Evolutionary conservation across 2,113 vertebrate species (phyloP).

Genomic region (Cryptomyrus ogoouensis): DNA sequence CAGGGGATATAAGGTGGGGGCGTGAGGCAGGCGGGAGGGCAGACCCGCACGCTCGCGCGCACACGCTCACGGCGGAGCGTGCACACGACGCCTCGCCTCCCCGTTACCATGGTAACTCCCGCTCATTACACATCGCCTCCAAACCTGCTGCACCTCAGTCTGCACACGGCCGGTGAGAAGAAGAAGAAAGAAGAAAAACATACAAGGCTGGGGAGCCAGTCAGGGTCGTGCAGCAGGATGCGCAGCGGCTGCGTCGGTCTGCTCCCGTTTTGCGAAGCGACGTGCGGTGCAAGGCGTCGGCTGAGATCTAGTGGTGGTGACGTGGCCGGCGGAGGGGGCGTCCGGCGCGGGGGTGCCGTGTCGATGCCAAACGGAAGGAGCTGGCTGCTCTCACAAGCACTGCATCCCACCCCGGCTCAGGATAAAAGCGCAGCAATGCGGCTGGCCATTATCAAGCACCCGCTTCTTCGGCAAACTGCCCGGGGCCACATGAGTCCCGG

Average conservation of each 20-base stretch:
- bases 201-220: background rate
- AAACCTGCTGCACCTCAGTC: background rate
- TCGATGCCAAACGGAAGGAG: background rate
- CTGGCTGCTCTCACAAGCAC: background rate
- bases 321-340: background rate
- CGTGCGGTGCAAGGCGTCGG: background rate
- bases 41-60: background rate
- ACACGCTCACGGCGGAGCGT: background rate
- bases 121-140: constrained; percentile 13
- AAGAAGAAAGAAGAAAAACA: background rate
- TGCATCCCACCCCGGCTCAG: background rate
- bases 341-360: background rate
- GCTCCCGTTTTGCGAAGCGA: background rate
- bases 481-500: background rate
- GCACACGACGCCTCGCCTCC: background rate
- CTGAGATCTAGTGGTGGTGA: background rate
- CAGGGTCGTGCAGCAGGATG: background rate
- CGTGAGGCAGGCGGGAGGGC: background rate
- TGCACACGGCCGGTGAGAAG: background rate
- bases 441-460: background rate
- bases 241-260: background rate
- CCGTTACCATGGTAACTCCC: background rate
- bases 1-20: background rate
- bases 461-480: background rate
- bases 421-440: background rate